Conservation (phyloP, 2,888 invertebrate genomes). For the Erpobdella octoculata region DNA sequence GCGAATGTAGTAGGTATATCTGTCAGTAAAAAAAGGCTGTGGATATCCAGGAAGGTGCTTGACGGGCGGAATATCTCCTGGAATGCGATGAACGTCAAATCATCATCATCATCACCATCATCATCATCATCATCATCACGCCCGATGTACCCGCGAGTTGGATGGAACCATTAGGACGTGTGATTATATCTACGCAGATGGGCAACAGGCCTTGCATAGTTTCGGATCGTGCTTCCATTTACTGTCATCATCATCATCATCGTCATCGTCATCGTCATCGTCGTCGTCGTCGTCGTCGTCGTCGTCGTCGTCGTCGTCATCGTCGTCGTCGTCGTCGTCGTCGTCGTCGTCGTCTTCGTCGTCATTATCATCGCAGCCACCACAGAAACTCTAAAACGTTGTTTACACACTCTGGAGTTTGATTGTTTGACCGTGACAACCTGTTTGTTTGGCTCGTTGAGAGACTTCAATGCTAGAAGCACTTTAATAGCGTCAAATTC, state of each 20-base stretch:
- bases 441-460: too few relatives aligned
- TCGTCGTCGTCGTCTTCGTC: too few relatives aligned
- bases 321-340: constrained; percentile 5
- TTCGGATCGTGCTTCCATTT: neutral
- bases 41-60: too few relatives aligned
- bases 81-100: too few relatives aligned
- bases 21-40: too few relatives aligned
- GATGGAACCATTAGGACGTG: neutral
- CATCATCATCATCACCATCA: too few relatives aligned
- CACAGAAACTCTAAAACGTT: neutral
- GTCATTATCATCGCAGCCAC: too few relatives aligned
- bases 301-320: constrained; percentile 17
- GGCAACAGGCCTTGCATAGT: constrained; percentile 8
- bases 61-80: too few relatives aligned
- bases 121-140: too few relatives aligned
- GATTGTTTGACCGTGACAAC: neutral
- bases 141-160: neutral
- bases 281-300: constrained; percentile 22
- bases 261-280: constrained; percentile 26
- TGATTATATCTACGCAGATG: neutral
- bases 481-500: too few relatives aligned
- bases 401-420: neutral
- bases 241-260: constrained; percentile 27
- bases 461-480: too few relatives aligned
- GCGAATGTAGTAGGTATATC: too few relatives aligned